Percentiles rank a stretch among this genome's conserved stretches.
Conservation (phyloP, 2,113 vertebrate genomes). For the Dromiciops gliroides region DNA sequence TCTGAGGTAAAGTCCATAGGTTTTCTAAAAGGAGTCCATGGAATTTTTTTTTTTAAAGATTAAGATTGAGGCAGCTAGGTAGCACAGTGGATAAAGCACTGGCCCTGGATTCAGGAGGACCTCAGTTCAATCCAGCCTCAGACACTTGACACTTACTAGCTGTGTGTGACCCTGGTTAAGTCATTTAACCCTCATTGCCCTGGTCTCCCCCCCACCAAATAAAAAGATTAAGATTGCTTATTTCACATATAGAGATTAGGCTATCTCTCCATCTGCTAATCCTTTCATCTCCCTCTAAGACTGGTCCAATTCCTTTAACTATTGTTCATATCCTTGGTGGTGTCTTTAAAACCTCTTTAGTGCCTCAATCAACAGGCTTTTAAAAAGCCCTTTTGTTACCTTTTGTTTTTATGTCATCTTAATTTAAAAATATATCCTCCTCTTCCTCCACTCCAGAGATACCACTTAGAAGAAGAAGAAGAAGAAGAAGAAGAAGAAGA, state of each 20-base stretch:
- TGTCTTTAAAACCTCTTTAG: background rate
- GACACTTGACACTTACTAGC: too few species aligned
- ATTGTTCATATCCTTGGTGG: background rate
- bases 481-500: too few species aligned
- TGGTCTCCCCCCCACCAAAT: too few species aligned
- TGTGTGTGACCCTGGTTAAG: too few species aligned
- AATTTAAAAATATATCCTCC: background rate
- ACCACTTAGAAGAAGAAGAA: background rate
- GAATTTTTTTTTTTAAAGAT: background rate
- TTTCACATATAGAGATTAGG: background rate
- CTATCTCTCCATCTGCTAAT: too few species aligned
- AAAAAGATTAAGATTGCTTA: background rate
- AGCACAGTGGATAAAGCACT: too few species aligned
- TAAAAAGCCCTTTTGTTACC: background rate
- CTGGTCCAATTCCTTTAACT: background rate
- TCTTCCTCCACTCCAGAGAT: background rate
- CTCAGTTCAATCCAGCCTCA: too few species aligned
- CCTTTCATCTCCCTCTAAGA: background rate
- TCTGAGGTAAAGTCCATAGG: too few species aligned
- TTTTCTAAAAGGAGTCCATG: background rate
- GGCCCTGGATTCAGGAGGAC: too few species aligned
- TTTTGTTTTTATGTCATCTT: background rate
- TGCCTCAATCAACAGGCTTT: background rate
- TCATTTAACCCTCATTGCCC: too few species aligned
- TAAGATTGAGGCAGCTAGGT: too few species aligned